Conservation (phyloP, 2,888 invertebrate genomes). For the Tupiocoris notatus region DNA sequence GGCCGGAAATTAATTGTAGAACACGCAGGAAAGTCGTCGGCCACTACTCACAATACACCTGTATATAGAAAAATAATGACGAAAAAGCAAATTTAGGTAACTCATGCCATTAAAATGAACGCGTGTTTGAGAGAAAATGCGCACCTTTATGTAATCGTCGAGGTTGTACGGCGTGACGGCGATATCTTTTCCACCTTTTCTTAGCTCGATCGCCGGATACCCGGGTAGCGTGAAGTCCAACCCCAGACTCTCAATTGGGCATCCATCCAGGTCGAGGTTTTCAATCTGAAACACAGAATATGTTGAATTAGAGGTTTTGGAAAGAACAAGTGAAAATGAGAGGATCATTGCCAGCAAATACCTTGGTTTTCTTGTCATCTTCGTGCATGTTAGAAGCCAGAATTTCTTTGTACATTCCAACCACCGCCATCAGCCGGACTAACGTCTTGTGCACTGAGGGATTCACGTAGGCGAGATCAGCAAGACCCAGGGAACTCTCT, state of each 20-base stretch:
- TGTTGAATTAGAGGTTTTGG: too few relatives aligned
- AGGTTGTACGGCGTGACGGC: constrained; percentile 89
- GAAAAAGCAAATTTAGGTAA: constrained; percentile 7
- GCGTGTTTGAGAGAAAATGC: constrained; percentile 20
- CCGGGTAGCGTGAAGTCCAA: constrained; percentile 97
- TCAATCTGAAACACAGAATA: constrained; percentile 44
- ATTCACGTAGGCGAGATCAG: constrained; percentile 81
- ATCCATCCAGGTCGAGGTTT: constrained; percentile 78
- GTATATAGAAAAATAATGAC: neutral
- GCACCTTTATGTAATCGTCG: constrained; percentile 82
- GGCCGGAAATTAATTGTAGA: too few relatives aligned
- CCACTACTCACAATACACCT: too few relatives aligned
- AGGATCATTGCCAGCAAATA: too few relatives aligned
- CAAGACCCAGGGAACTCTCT: constrained; percentile 73
- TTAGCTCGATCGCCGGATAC: constrained; percentile 84
- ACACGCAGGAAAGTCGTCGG: too few relatives aligned
- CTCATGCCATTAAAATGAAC: neutral
- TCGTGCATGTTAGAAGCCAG: constrained; percentile 56
- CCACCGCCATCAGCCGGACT: constrained; percentile 72
- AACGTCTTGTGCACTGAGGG: constrained; percentile 82
- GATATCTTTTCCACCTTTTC: constrained; percentile 88
- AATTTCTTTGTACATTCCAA: constrained; percentile 67
- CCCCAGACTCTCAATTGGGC: constrained; percentile 84
- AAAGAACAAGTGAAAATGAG: too few relatives aligned
- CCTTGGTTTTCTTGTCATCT: constrained; percentile 67